Evolutionary conservation across 2,113 vertebrate genomes (phyloP).

Genomic region (Aldabrachelys gigantea): DNA sequence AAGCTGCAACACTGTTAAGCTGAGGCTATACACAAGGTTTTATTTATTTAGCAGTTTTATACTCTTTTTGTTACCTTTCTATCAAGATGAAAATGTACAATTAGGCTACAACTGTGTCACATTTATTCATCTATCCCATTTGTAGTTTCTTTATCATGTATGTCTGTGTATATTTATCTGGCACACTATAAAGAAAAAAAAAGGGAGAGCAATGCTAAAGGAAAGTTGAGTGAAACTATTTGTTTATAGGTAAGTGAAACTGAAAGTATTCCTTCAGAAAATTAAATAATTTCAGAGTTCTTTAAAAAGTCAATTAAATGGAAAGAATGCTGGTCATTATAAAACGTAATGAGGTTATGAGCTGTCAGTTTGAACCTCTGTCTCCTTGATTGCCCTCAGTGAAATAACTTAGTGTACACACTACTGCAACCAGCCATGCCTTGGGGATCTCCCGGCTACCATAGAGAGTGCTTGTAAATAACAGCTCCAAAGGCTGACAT

Average conservation of each 20-base stretch:
- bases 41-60: background rate
- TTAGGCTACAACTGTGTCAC: background rate
- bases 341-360: background rate
- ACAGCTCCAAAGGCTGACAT: conserved; percentile 29
- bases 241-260: background rate
- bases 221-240: background rate
- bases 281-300: conserved; percentile 14
- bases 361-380: background rate
- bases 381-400: background rate
- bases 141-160: background rate
- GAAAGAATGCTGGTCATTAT: background rate
- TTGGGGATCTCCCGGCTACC: conserved; percentile 17
- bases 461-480: conserved; percentile 46
- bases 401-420: conserved; percentile 8
- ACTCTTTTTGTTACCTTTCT: background rate
- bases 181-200: background rate
- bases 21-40: background rate
- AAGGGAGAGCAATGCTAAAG: background rate
- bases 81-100: background rate
- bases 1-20: background rate
- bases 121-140: background rate
- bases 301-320: background rate
- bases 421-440: background rate
- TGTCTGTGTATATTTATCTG: too few relatives aligned
- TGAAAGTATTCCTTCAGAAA: conserved; percentile 27